phyloP scores from a whole-genome alignment of 64 coral and sea anemone genomes.

The Astreopora myriophthalma region DNA sequence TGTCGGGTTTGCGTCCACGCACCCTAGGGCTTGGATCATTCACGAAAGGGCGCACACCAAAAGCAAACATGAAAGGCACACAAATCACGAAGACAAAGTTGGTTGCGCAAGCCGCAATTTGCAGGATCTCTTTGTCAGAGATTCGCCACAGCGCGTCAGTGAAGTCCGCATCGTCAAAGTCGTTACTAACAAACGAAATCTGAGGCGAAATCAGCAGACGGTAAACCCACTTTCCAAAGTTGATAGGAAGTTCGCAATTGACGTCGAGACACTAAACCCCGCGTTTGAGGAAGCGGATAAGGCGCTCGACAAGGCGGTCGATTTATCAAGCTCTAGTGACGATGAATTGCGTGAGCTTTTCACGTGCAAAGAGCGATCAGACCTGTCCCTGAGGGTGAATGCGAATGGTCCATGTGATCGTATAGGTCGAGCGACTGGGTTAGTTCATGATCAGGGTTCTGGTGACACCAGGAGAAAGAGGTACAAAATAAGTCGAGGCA shows the following conservation, averaged over 20 bases:
- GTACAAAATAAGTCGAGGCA: not conserved
- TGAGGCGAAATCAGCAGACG: not conserved
- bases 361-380: not conserved
- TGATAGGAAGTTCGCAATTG: not conserved
- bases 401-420: not conserved
- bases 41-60: not conserved
- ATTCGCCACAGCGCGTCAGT: constrained; percentile 2
- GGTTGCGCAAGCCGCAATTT: not conserved
- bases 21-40: not conserved
- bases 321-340: constrained; percentile 30
- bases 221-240: not conserved
- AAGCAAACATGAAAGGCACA: not conserved
- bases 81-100: not conserved
- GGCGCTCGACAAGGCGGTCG: not conserved
- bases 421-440: not conserved
- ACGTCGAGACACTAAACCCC: not conserved
- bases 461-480: constrained; percentile 6
- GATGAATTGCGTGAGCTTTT: constrained; percentile 17
- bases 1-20: not conserved
- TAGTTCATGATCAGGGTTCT: not conserved
- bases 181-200: not conserved
- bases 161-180: constrained; percentile 18
- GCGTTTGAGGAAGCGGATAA: not conserved
- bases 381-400: not conserved
- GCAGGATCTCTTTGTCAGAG: not conserved